These are phyloP conservation scores for Xiphophorus maculatus DNA, from an alignment of 2,113 vertebrate species.

Conservation along the genomic window DNA sequence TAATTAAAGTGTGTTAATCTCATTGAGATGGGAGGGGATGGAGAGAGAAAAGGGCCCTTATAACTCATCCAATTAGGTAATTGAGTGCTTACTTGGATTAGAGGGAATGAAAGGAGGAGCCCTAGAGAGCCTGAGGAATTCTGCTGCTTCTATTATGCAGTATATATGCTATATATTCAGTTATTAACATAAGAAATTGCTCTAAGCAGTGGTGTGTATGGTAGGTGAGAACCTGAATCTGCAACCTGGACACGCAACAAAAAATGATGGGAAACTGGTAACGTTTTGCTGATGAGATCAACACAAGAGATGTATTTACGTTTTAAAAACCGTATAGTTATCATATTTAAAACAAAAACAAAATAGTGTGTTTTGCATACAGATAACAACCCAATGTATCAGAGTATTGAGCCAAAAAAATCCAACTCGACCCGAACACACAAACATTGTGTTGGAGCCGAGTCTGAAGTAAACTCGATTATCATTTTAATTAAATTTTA, in stretches of 20 bases:
- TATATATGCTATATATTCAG: slow-evolving; percentile 2
- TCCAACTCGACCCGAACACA: too few species aligned
- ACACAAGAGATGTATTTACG: background rate
- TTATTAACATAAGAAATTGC: slow-evolving; percentile 13
- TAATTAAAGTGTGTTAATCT: slow-evolving; percentile 76
- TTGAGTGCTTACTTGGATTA: slow-evolving; percentile 75
- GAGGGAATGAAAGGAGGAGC: slow-evolving; percentile 47
- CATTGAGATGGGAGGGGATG: slow-evolving; percentile 68
- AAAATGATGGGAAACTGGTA: background rate
- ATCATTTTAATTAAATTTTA: too few species aligned
- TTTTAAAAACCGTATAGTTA: too few species aligned
- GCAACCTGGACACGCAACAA: background rate
- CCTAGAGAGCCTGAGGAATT: slow-evolving; percentile 48
- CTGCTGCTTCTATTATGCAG: slow-evolving; percentile 3
- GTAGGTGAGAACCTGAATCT: background rate
- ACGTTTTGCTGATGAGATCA: background rate
- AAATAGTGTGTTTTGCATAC: too few species aligned
- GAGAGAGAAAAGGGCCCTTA: slow-evolving; percentile 62
- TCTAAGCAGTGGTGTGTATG: background rate
- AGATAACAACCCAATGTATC: too few species aligned
- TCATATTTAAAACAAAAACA: too few species aligned
- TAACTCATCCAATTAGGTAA: slow-evolving; percentile 79
- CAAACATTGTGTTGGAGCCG: too few species aligned
- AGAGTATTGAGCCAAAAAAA: too few species aligned
- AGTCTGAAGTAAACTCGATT: too few species aligned